Base-by-base conservation (phyloP, 2,888 invertebrate genomes). In the Cheilosia urbana region DNA sequence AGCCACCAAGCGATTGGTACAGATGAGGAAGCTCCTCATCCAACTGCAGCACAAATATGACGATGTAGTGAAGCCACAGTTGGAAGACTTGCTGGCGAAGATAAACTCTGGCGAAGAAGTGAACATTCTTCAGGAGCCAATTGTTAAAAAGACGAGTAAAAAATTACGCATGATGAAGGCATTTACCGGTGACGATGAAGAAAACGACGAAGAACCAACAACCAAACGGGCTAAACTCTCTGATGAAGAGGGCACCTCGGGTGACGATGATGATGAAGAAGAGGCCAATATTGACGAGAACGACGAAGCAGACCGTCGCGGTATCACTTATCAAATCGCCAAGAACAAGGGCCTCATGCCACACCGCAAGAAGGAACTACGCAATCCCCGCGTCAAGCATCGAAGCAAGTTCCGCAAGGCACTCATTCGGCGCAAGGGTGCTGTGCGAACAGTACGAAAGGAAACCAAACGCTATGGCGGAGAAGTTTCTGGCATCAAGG, bases 261-360 rank as follows among this genome's bases (percentile, higher is more conserved):
- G 42, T 11, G 77, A 66, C 19, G 79, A 80, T 69, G 27, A 93
- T 90, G 93, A 92, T 92, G 89, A 93, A 93, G 82, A 93, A 90
- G 93, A 92, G 11, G 92, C 92, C 87, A 91, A 89, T 45, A 89
- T 89, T 51, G 89, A 90, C 24, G 90, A 89, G 40, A 90, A 89
- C 49, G 88, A 89, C 15, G 89, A 87, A 47, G 93, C 93, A 58
- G 88, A 92, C 1, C 98, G 97, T 90, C 94, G 98, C 88, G 95
- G 95, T 68, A 98, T 98, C 87, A 98, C 97, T 2, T 97, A 98
- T 91, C 95, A 98, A 94, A 99, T 99, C 90, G 96, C 96, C 21
- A 99, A 99, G 92, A 99, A 99, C 91, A 98, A 98, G 92, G 99
- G 99, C 17, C 93, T 99, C 19, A 98, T 96, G 45, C 97, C 98